These are phyloP conservation scores for Nesoenas mayeri DNA, from an alignment of 2,113 vertebrate species.

Conservation along the genomic window DNA sequence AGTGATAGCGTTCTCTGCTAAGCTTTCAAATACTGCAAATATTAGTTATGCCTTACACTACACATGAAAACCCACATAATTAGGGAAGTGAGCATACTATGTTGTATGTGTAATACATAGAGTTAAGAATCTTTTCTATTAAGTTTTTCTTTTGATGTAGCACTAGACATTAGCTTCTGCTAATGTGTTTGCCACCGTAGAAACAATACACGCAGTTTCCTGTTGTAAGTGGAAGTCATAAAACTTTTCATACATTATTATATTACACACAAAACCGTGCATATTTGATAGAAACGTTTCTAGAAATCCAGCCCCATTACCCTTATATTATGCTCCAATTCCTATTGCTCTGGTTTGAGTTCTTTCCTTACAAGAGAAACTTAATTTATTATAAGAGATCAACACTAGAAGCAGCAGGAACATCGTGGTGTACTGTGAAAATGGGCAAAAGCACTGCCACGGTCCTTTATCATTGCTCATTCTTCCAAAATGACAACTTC, in stretches of 20 bases:
- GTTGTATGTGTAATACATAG: neutral
- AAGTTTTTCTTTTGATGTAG: neutral
- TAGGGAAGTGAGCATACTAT: neutral
- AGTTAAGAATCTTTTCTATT: neutral
- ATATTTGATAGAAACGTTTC: neutral
- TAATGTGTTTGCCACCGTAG: neutral
- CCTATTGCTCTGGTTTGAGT: constrained; percentile 8
- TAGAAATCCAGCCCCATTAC: neutral
- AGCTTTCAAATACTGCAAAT: neutral
- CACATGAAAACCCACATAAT: neutral
- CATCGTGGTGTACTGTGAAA: constrained; percentile 51
- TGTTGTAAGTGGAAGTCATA: neutral
- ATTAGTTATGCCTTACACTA: neutral
- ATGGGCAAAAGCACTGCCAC: constrained; percentile 9
- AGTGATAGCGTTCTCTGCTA: neutral
- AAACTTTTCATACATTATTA: neutral
- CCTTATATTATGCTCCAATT: neutral
- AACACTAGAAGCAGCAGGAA: neutral
- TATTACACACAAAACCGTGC: fast-evolving
- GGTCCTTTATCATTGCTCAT: constrained; percentile 45
- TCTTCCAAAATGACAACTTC: constrained; percentile 62
- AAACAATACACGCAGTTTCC: neutral
- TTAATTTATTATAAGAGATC: constrained; percentile 24
- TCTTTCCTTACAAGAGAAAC: neutral
- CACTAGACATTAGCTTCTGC: neutral